Evolutionary conservation across 2,888 invertebrate species (phyloP), one percentile per base, ranked within the genome.

Genomic region (Ectobius pallidus): DNA sequence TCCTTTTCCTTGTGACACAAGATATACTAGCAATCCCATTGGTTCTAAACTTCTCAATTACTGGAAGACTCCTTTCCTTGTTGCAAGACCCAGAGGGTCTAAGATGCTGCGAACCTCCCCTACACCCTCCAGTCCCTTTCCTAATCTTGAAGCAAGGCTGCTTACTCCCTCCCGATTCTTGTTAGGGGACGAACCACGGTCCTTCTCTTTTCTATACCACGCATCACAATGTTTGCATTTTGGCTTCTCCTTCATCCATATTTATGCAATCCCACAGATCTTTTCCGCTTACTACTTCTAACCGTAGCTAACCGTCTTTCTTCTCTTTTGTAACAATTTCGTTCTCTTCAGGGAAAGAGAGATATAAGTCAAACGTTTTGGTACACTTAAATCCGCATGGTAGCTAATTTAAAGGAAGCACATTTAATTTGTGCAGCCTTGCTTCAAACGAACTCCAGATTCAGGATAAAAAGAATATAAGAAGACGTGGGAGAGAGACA

Each of bases 181-280:
- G 32, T 58, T 58, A 58, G 58, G 58, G 58, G 58, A 30, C 3
- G 58, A 58, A 58, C 30, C 52, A 52, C 18, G 25, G 52, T 22
- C 52, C 16, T 52, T 25, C 25, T 49, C 18, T 49, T n/a, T n/a
- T 20, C 25, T 52, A 22, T 25, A 52, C 58, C 14, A 58, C 58
- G 52, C 58, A 58, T 58, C 58, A 14, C 32, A 58, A n/a, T 58
- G 58, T 58, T 58, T 32, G 58, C 58, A 58, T 58, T 58, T 30
- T 30, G 58, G 58, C 65, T 25, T 65, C 42, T 25, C 16, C 42
- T 42, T 65, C 65, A 65, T 65, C 65, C 65, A 65, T 65, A 65
- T 65, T 65, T 44, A 65, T 65, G 65, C 25, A 65, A 14, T 34
- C 39, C 63, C 25, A 63, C 63, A 63, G 22, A 63, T 63, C 39